These are phyloP conservation scores for Agrilus cyanescens DNA, from an alignment of 2,888 invertebrate species.

Conservation along the genomic window DNA sequence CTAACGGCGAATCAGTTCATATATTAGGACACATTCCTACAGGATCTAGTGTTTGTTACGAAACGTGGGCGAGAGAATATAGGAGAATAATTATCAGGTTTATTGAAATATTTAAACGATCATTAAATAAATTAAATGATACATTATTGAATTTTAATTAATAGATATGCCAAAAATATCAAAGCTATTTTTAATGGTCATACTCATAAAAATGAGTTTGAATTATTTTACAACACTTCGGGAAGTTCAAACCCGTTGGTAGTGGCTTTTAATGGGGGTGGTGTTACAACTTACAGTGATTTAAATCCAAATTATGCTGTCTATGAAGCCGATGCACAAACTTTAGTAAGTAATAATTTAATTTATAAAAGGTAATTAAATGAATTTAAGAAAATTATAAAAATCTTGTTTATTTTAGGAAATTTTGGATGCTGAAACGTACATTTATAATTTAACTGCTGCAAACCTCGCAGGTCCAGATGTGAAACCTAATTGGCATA, in stretches of 20 bases:
- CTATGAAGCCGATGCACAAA: conserved; percentile 51
- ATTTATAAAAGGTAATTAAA: too few relatives aligned
- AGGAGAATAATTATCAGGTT: conserved; percentile 31
- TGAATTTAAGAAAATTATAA: too few relatives aligned
- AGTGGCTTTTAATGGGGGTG: conserved; percentile 70
- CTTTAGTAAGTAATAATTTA: conserved; percentile 38
- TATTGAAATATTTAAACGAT: not conserved
- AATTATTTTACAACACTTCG: conserved; percentile 50
- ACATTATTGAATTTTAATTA: conserved; percentile 25
- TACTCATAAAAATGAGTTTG: conserved; percentile 63
- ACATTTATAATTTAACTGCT: too few relatives aligned
- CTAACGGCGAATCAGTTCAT: conserved; percentile 60
- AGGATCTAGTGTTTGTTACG: conserved; percentile 52
- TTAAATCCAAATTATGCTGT: conserved; percentile 61
- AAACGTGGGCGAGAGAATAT: conserved; percentile 61
- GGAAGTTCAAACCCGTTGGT: conserved; percentile 45
- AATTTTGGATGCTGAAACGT: too few relatives aligned
- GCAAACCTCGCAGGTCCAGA: too few relatives aligned
- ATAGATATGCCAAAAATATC: conserved; percentile 60
- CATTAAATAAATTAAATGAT: not conserved
- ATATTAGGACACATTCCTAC: conserved; percentile 75
- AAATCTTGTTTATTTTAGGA: too few relatives aligned
- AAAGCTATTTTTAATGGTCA: conserved; percentile 74
- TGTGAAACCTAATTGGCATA: too few relatives aligned
- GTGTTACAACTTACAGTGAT: conserved; percentile 50